Percentiles rank a stretch among this genome's conserved stretches.
phyloP scores from a whole-genome alignment of 1,140 invertebrate genomes.

The Drosophila biarmipes region DNA sequence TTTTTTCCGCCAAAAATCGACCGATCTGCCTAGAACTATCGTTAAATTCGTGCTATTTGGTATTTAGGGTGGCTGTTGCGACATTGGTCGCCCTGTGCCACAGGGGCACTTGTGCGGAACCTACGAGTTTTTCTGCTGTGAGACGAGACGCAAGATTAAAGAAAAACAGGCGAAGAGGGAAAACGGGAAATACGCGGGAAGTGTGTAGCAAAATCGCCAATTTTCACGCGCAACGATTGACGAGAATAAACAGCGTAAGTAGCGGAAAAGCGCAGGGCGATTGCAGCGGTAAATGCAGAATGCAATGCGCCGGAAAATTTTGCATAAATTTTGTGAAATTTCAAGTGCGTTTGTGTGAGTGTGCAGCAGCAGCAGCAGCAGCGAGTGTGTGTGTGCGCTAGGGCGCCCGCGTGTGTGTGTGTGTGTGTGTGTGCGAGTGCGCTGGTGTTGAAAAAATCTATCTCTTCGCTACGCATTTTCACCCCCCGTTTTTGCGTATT shows the following conservation, averaged over 20 bases:
- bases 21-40: too few relatives aligned
- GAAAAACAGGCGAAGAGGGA: conserved; percentile 63
- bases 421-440: conserved; percentile 48
- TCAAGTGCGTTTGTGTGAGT: conserved; percentile 34
- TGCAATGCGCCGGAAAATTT: conserved; percentile 55
- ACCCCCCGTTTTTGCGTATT: conserved; percentile 71
- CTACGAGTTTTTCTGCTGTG: too few relatives aligned
- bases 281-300: conserved; percentile 25
- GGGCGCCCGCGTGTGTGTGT: conserved; percentile 37
- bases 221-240: conserved; percentile 60
- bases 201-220: conserved; percentile 59
- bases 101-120: too few relatives aligned
- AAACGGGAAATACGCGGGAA: conserved; percentile 71
- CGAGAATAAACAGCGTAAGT: conserved; percentile 77
- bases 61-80: too few relatives aligned
- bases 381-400: conserved; percentile 8
- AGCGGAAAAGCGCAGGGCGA: conserved; percentile 12
- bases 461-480: conserved; percentile 78
- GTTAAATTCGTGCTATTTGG: too few relatives aligned
- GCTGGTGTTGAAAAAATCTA: conserved; percentile 76
- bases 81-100: too few relatives aligned
- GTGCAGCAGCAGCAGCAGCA: conserved; percentile 30
- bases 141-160: conserved; percentile 55
- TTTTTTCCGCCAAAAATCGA: too few relatives aligned
- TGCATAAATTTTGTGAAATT: conserved; percentile 72